Base-by-base conservation (phyloP, 2,797 vertebrate species). In the Spinus olivaceus region DNA sequence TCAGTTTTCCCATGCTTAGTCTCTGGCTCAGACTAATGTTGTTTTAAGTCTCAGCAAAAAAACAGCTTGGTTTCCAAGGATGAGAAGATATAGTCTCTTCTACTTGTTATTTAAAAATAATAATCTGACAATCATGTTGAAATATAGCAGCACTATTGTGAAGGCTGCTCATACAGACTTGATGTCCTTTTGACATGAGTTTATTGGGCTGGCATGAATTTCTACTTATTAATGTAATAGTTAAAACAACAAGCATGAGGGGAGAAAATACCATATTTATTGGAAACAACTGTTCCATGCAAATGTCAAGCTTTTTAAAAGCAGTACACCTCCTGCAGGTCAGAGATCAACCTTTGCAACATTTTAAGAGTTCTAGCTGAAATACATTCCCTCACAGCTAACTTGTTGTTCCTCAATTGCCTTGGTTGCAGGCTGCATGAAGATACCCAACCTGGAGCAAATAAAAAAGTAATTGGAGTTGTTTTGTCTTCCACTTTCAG, bases 101-200 rank as follows among this genome's bases (percentile, higher is more conserved):
- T 82, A 49, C 57, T 80, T 82, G 57, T 85, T 95, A 90, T 87
- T 94, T 93, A 71, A 89, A 93, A 95, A 71, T 67, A 94, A 80
- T 82, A 83, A 91, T 64, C 49, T 81, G 61, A 78, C 65, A 67
- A 46, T 57, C 3, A 0, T 78, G 23, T 87, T 80, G 79, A 77
- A 82, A 42, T 46, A 47, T 50, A 85, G 33, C 74, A 73, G 49
- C 73, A 54, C 37, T 65, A 4, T 41, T 76, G 30, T 50, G 57
- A 77, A 28, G 35, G 67, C 57, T 90, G 50, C 25, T 72, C 21
- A 47, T 59, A 63, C 21, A 59, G 72, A 54, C 13, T 63, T 65
- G 30, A 32, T 57, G 35, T 67, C 53, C 60, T 76, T 78, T 85
- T 74, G 92, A 86, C 61, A 9, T 51, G n/a, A 39, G 7, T 85